A percentile compares a stretch with the other conserved stretches of the same genome.
Conservation (phyloP, 2,888 invertebrate genomes). For the Aelia acuminata region DNA sequence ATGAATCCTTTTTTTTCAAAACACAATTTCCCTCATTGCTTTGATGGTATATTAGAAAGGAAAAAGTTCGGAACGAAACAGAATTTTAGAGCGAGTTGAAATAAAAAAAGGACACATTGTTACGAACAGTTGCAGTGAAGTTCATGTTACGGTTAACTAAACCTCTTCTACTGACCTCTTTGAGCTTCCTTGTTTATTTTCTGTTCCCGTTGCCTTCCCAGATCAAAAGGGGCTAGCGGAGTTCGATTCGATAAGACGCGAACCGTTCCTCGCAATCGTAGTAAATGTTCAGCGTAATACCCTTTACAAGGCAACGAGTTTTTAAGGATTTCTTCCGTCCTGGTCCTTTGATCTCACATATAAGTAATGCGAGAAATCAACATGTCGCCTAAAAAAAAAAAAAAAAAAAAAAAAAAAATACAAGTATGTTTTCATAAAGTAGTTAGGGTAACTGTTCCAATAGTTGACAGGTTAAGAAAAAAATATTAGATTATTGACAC, state of each 20-base stretch:
- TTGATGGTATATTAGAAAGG: not conserved
- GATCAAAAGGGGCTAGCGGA: not conserved
- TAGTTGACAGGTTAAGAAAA: too few species aligned
- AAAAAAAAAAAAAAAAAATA: too few species aligned
- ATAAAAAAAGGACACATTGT: not conserved
- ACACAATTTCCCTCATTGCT: not conserved
- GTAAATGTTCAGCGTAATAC: not conserved
- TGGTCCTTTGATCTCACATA: not conserved
- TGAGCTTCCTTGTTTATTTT: not conserved
- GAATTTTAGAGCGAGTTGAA: not conserved
- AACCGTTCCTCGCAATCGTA: not conserved
- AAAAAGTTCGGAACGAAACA: not conserved
- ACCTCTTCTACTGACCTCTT: not conserved
- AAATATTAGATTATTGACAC: too few species aligned
- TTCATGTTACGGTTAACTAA: conserved; percentile 3
- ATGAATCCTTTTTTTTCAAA: not conserved
- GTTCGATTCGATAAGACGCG: not conserved
- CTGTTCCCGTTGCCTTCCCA: not conserved
- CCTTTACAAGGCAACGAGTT: not conserved
- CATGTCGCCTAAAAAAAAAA: too few species aligned
- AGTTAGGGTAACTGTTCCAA: too few species aligned
- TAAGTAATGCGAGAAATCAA: not conserved
- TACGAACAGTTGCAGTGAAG: not conserved
- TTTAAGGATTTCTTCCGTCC: not conserved
- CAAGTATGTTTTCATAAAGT: too few species aligned